phyloP scores from a whole-genome alignment of 1,140 invertebrate genomes.

The Formica selysi region DNA sequence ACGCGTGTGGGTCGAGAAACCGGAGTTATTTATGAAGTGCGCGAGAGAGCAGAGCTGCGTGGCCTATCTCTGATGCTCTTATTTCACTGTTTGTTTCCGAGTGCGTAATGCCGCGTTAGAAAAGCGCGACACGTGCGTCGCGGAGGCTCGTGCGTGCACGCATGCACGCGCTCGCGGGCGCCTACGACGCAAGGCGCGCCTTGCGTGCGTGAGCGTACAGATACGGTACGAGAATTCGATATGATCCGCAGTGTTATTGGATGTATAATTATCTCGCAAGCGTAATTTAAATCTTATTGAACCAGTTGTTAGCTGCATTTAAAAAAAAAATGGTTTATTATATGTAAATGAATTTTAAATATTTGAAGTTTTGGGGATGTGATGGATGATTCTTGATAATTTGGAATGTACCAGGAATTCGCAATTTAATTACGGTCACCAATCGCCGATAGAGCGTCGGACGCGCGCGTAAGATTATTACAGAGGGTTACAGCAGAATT shows the following conservation, averaged over 20 bases:
- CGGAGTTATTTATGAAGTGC: slow-evolving; percentile 78
- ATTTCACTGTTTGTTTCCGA: slow-evolving; percentile 77
- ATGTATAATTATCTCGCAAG: background rate
- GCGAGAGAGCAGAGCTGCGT: slow-evolving; percentile 53
- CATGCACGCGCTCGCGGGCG: background rate
- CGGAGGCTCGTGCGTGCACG: slow-evolving; percentile 19
- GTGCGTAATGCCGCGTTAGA: slow-evolving; percentile 71
- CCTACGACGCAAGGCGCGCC: slow-evolving; percentile 26
- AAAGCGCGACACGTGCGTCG: slow-evolving; percentile 78
- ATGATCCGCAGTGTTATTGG: background rate
- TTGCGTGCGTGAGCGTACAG: slow-evolving; percentile 8
- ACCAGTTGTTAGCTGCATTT: background rate
- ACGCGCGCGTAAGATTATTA: slow-evolving; percentile 36
- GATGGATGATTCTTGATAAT: background rate
- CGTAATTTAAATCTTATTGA: background rate
- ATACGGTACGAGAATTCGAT: slow-evolving; percentile 34
- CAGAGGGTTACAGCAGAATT: slow-evolving; percentile 44
- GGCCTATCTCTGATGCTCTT: slow-evolving; percentile 78
- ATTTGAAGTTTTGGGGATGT: no score
- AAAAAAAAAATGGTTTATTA: background rate
- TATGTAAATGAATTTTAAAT: background rate
- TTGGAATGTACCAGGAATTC: slow-evolving; percentile 2
- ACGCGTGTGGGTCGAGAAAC: slow-evolving; percentile 61
- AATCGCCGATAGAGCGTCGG: background rate
- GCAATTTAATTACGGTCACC: slow-evolving; percentile 46